Base-by-base conservation (phyloP, 53 echinoderm and acorn worm species). In the Crossaster papposus region DNA sequence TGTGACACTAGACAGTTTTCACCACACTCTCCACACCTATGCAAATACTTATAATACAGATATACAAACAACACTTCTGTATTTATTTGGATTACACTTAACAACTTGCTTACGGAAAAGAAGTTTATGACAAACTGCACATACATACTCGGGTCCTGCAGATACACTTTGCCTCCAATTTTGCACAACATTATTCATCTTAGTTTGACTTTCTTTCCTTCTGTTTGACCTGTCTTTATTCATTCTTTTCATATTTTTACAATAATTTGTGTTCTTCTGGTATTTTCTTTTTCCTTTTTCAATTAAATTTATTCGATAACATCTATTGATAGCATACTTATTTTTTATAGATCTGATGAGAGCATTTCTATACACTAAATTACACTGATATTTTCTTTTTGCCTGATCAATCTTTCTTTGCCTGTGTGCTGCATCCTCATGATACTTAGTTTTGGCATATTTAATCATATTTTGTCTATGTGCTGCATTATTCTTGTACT, bases 101-200 rank as follows among this genome's bases (percentile, higher is more conserved):
- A 64, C 0, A 31, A 90, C 90, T 73, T 90, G 93, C 23, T 93
- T 90, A 32, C 65, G 34, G 64, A 90, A 90, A n/a, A 90, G 80
- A 23, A 90, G 64, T 81, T 90, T 93, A 14, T 83, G 64, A 37
- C 90, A 93, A 14, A 85, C 86, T 54, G 70, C 54, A 55, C 92
- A 92, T 14, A 92, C 93, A 90, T 80, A 86, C 72, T 93, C 93
- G 79, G 86, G 90, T 51, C 86, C 90, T 85, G 90, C 44, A 5
- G 65, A 85, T 26, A 86, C 74, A n/a, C 37, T 58, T 71, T 86
- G 17, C 63, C 80, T 85, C 54, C 79, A 90, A 2, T 70, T 68
- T 62, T 79, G 13, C 13, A 79, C 24, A 36, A 90, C 86, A 81
- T 36, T 30, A 29, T 72, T 70, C 22, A 85, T 79, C 14, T 54